Percentiles rank a stretch among this genome's conserved stretches.
These are phyloP conservation scores for Nannoperca obscura DNA, from an alignment of 2,797 vertebrate species.

Conservation along the genomic window DNA sequence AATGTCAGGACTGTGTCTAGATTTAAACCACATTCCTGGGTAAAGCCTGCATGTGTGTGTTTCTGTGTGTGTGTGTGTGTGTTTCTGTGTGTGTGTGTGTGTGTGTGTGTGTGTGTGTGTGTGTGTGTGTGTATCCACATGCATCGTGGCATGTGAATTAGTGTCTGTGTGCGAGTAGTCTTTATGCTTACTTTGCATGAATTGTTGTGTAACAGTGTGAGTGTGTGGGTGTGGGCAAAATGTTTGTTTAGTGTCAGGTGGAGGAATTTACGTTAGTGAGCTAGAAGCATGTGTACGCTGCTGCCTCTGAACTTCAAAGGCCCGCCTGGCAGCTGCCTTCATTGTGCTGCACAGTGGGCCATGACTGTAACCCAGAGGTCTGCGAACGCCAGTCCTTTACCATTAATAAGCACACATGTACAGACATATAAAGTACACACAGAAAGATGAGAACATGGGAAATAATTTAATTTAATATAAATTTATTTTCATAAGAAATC, in stretches of 20 bases:
- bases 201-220: constrained; percentile 15
- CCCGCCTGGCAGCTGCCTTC: constrained; percentile 62
- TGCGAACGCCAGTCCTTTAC: constrained; percentile 22
- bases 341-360: constrained; percentile 55
- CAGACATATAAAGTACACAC: background rate
- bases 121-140: constrained; percentile 14
- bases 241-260: constrained; percentile 40
- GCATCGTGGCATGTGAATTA: constrained; percentile 30
- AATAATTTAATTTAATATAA: background rate
- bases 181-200: constrained; percentile 33
- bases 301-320: constrained; percentile 76
- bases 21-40: constrained; percentile 50
- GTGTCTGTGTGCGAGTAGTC: constrained; percentile 13
- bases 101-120: background rate
- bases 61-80: constrained; percentile 13
- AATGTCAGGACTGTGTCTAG: constrained; percentile 31
- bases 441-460: constrained; percentile 7
- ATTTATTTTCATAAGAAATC: background rate
- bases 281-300: constrained; percentile 39
- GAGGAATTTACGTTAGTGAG: constrained; percentile 56
- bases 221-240: constrained; percentile 7
- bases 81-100: no score
- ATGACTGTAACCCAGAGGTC: constrained; percentile 38
- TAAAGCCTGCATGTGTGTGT: constrained; percentile 24
- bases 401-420: constrained; percentile 21